A percentile compares a stretch with the other conserved stretches of the same genome.
Conservation (phyloP, 2,888 invertebrate genomes). For the Macrophya annulata region DNA sequence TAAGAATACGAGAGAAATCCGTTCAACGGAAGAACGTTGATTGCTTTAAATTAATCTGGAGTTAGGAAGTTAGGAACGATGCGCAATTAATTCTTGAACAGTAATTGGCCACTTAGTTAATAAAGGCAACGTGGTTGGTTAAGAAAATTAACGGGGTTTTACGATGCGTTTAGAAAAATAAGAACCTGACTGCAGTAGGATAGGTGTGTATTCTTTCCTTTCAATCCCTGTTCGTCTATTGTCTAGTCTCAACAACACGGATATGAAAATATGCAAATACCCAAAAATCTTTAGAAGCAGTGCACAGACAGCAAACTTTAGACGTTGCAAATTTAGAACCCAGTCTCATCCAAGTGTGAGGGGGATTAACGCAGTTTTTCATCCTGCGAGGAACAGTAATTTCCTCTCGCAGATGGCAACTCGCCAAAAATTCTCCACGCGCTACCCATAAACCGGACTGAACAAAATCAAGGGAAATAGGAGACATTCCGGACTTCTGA, state of each 20-base stretch:
- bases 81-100: constrained; percentile 3
- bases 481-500: not conserved
- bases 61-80: constrained; percentile 7
- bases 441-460: not conserved
- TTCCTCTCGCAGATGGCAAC: not conserved
- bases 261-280: not conserved
- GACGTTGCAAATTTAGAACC: not conserved
- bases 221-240: no score
- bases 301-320: not conserved
- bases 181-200: not conserved
- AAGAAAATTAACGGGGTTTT: not conserved
- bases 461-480: not conserved
- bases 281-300: not conserved
- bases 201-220: no score
- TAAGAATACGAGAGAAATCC: constrained; percentile 15
- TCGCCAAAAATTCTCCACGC: not conserved
- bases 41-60: constrained; percentile 44
- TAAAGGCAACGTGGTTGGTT: not conserved
- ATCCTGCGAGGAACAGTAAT: not conserved
- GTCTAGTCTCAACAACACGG: not conserved
- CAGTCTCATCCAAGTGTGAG: not conserved
- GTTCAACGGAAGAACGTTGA: constrained; percentile 42
- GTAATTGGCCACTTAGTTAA: constrained; percentile 38
- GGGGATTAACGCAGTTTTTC: not conserved
- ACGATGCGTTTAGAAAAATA: not conserved